Base-by-base conservation (phyloP, 2,888 invertebrate genomes). In the Eumacrocentrus americanus region DNA sequence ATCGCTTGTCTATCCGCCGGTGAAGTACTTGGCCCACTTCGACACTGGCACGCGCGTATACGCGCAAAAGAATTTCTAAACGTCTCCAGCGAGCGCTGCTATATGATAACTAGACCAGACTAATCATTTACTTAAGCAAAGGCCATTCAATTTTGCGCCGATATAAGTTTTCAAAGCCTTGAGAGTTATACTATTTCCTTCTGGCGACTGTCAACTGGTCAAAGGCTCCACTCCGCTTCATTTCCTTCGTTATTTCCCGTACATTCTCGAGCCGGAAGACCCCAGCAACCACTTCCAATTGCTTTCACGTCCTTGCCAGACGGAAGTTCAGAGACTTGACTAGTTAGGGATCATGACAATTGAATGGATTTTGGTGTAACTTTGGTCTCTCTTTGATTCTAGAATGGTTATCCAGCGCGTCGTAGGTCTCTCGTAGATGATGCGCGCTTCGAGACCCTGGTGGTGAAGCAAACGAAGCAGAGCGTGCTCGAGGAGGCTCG, bases 361-460 rank as follows among this genome's bases (percentile, higher is more conserved):
- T 9, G 9, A 44, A 46, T n/a, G n/a, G n/a, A n/a, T n/a, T n/a
- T n/a, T n/a, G n/a, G n/a, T n/a, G n/a, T n/a, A n/a, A n/a, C n/a
- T n/a, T n/a, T n/a, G n/a, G n/a, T n/a, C n/a, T n/a, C n/a, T n/a
- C 29, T 38, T 44, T 81, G 81, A 76, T 88, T 89, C 38, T 86
- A 98, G 97, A 96, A 98, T 85, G 98, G 97, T 66, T 97, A 97
- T 81, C 94, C 95, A 72, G 94, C 96, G 65, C 89, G 96, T 76
- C 90, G 95, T 74, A 91, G 97, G 76, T 97, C 97, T 67, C 88
- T 98, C 67, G 98, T 98, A 56, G 98, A 96, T 77, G 98, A 98
- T 83, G 98, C 98, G 71, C 91, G 95, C 74, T 98, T 98, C 82
- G 98, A 98, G 82, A 95, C 94, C 65, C 86, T 94, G 78, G 94